Conservation (phyloP, 2,888 invertebrate species). For the Athrips mouffetella region DNA sequence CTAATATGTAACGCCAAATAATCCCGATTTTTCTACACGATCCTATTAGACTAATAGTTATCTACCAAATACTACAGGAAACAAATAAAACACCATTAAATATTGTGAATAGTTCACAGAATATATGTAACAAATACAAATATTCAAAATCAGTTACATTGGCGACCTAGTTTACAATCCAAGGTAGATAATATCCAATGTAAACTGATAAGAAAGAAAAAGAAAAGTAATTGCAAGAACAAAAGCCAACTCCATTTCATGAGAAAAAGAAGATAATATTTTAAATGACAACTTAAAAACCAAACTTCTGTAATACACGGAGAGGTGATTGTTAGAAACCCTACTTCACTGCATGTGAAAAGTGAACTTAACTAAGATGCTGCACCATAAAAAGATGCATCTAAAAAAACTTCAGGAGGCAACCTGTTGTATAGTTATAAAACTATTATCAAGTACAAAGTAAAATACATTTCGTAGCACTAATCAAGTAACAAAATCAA, state of each 20-base stretch:
- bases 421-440: too few species aligned
- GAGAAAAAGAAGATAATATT: conserved; percentile 52
- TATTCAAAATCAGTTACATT: conserved; percentile 59
- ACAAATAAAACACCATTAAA: conserved; percentile 48
- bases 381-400: too few species aligned
- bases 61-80: background rate
- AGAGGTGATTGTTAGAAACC: too few species aligned
- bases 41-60: too few species aligned
- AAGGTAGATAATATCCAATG: conserved; percentile 58
- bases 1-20: too few species aligned
- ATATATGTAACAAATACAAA: conserved; percentile 70
- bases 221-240: conserved; percentile 62
- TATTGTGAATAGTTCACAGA: conserved; percentile 66
- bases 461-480: too few species aligned
- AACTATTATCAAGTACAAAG: too few species aligned
- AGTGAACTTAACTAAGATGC: too few species aligned
- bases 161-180: conserved; percentile 70
- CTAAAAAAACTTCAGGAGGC: too few species aligned
- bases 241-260: conserved; percentile 67
- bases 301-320: conserved; percentile 58
- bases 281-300: conserved; percentile 62
- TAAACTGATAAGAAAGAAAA: conserved; percentile 49
- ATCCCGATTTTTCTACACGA: too few species aligned
- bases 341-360: too few species aligned
- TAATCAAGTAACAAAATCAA: too few species aligned